Evolutionary conservation across 1,140 invertebrate genomes (phyloP).

Genomic region (Pygmarrhopalites habei): DNA sequence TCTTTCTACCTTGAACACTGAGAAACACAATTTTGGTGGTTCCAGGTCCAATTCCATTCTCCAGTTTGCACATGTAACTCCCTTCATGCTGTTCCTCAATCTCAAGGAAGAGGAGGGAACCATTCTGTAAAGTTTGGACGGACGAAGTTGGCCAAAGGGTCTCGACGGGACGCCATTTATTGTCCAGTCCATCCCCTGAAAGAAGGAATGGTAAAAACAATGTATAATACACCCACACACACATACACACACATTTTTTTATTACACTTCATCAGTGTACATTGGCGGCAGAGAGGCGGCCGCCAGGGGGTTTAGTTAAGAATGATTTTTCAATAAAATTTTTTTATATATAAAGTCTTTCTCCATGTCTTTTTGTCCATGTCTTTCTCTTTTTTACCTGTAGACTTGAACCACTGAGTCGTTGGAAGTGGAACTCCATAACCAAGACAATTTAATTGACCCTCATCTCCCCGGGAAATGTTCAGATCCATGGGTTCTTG

Average conservation of each 20-base stretch:
- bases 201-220: background rate
- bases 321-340: background rate
- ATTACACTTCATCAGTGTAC: no score
- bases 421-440: conserved; percentile 64
- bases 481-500: conserved; percentile 69
- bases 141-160: conserved; percentile 25
- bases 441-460: conserved; percentile 65
- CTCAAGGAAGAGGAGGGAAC: conserved; percentile 60
- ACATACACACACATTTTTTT: no score
- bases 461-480: conserved; percentile 63
- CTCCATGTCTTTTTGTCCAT: no score
- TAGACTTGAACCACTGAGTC: conserved; percentile 54
- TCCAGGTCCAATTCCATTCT: conserved; percentile 71
- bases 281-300: no score
- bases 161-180: conserved; percentile 29
- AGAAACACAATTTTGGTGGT: conserved; percentile 66
- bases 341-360: no score
- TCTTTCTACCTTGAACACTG: conserved; percentile 59
- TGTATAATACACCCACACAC: background rate
- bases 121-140: conserved; percentile 48
- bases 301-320: no score
- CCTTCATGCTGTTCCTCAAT: conserved; percentile 67
- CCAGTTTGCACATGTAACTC: conserved; percentile 73
- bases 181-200: conserved; percentile 19
- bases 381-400: no score